A percentile compares a stretch with the other conserved stretches of the same genome.
phyloP scores from a whole-genome alignment of 1,140 invertebrate species.

The Sinella curviseta region DNA sequence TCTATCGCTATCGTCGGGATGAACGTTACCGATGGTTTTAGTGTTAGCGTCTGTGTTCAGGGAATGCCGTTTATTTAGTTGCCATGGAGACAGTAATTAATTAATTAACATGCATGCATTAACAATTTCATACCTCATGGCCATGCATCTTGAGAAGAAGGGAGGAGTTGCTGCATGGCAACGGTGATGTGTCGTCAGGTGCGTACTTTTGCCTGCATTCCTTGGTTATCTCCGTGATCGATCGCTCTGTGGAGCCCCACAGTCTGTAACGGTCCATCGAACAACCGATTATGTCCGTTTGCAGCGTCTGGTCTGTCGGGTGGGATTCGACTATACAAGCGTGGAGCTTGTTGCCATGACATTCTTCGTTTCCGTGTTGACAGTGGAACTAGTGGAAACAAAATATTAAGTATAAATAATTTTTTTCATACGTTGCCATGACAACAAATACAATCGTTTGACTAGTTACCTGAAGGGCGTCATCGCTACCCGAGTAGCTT shows the following conservation, averaged over 20 bases:
- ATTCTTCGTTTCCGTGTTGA: neutral
- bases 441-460: no score
- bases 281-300: neutral
- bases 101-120: neutral
- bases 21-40: neutral
- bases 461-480: no score
- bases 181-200: neutral
- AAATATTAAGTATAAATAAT: no score
- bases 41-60: neutral
- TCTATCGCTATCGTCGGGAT: neutral
- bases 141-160: neutral
- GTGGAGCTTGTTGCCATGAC: neutral
- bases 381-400: neutral
- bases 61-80: no score
- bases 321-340: neutral
- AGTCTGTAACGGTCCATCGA: neutral
- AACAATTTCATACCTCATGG: neutral
- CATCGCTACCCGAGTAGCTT: neutral
- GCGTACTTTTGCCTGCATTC: neutral
- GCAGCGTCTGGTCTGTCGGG: neutral
- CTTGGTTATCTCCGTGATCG: neutral
- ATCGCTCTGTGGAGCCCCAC: neutral
- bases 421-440: no score
- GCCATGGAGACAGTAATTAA: neutral
- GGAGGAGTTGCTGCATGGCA: neutral